Conservation (phyloP, 2,113 vertebrate species). For the Elephantulus edwardii region DNA sequence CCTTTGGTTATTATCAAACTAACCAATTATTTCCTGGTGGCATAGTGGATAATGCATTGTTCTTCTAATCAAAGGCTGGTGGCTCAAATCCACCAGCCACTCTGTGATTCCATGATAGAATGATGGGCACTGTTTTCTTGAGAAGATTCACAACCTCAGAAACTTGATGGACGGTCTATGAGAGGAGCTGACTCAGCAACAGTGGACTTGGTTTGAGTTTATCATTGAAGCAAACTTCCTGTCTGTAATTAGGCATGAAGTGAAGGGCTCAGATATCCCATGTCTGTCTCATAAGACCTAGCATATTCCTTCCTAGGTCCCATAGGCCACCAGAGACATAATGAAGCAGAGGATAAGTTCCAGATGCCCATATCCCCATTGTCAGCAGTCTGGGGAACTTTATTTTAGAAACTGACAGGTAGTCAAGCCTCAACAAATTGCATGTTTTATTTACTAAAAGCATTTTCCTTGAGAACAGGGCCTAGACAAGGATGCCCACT, state of each 20-base stretch:
- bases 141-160: no score
- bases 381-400: conserved; percentile 62
- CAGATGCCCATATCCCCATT: neutral
- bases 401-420: conserved; percentile 58
- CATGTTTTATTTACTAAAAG: no score
- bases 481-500: no score
- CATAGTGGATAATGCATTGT: no score
- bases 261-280: neutral
- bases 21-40: neutral
- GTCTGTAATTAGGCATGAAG: conserved; percentile 14
- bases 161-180: no score
- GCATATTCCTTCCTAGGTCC: conserved; percentile 32
- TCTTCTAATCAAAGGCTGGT: no score
- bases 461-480: no score
- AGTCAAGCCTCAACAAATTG: conserved; percentile 66
- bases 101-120: no score
- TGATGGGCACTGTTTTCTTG: no score
- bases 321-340: conserved; percentile 17
- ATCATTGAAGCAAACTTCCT: neutral
- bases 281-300: conserved; percentile 5
- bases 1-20: neutral
- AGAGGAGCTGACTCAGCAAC: no score
- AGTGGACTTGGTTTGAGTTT: neutral
- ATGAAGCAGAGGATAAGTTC: neutral
- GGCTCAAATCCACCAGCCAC: no score